phyloP scores from a whole-genome alignment of 2,797 vertebrate genomes.

The Acrossocheilus wenchowensis region DNA sequence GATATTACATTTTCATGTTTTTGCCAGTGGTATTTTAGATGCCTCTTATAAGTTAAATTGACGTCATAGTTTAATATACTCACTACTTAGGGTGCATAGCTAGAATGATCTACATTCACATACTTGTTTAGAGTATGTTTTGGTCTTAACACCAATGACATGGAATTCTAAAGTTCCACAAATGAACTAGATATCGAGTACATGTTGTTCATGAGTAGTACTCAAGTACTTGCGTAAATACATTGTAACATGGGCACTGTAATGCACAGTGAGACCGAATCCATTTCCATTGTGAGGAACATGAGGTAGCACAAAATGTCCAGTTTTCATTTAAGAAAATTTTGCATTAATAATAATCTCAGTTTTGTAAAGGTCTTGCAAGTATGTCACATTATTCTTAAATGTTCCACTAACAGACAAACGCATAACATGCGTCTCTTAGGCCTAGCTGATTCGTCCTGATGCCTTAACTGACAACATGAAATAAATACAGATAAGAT shows the following conservation, averaged over 20 bases:
- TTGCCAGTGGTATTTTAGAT: not conserved
- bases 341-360: conserved; percentile 3
- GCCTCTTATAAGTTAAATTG: not conserved
- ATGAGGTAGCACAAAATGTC: conserved; percentile 17
- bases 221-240: not conserved
- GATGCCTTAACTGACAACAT: conserved; percentile 40
- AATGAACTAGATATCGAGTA: no score
- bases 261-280: conserved; percentile 15
- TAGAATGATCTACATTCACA: not conserved
- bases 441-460: conserved; percentile 31
- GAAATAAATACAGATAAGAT: conserved; percentile 36
- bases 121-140: not conserved
- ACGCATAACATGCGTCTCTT: conserved; percentile 3
- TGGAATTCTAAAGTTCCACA: not conserved
- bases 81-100: not conserved
- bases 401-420: conserved; percentile 24
- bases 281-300: not conserved
- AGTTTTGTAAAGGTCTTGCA: conserved; percentile 22
- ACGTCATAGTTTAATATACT: not conserved
- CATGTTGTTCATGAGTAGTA: not conserved
- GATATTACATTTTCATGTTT: not conserved
- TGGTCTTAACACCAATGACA: not conserved
- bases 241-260: conserved; percentile 23
- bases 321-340: conserved; percentile 1
- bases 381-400: conserved; percentile 9